Evolutionary conservation across 2,797 vertebrate genomes (phyloP).

Genomic region (Vireo griseus): DNA sequence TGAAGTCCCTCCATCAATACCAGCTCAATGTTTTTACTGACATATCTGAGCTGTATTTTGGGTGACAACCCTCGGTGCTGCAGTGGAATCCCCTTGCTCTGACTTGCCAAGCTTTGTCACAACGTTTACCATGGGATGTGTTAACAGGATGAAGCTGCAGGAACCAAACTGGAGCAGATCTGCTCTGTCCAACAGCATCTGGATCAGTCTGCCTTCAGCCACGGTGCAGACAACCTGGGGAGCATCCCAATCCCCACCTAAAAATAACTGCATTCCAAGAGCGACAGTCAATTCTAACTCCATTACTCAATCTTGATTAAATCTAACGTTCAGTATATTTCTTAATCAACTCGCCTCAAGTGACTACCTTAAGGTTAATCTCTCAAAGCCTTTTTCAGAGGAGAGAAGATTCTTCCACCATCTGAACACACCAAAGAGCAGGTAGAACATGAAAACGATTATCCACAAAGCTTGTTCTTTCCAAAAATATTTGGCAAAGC

Average conservation of each 20-base stretch:
- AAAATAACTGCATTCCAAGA: neutral
- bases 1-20: neutral
- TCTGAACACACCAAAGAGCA: neutral
- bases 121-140: fast-evolving
- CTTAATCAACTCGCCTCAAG: conserved; percentile 22
- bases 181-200: fast-evolving
- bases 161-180: neutral
- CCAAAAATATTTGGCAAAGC: conserved; percentile 19
- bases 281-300: neutral
- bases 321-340: neutral
- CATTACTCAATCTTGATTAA: conserved; percentile 37
- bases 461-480: neutral
- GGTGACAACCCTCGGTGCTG: neutral
- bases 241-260: neutral
- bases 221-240: neutral
- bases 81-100: neutral
- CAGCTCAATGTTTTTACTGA: neutral
- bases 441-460: neutral
- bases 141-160: neutral
- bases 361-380: conserved; percentile 3
- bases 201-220: neutral
- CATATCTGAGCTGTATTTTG: neutral
- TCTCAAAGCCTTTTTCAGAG: neutral
- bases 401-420: neutral
- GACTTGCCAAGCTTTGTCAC: neutral